Base-by-base conservation (phyloP, 2,797 vertebrate species). In the Columba guinea region DNA sequence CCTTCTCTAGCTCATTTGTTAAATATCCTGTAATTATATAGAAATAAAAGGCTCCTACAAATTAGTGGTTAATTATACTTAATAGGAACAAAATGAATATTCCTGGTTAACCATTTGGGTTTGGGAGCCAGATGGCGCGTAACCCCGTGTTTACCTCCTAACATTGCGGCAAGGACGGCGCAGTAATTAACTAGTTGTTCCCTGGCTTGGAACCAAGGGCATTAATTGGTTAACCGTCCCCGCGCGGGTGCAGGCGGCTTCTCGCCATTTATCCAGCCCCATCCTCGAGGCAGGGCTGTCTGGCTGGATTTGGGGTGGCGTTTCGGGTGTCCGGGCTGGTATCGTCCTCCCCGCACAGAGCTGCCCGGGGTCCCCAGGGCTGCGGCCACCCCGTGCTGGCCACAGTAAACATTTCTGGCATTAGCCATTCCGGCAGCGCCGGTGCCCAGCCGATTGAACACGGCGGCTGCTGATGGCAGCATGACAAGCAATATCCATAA, bases 81-180 rank as follows among this genome's bases (percentile, higher is more conserved):
- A 98, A 97, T 97, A 97, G 97, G 96, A 97, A 95, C 96, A 97
- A 97, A 98, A 97, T 97, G 96, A 97, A 97, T 95, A 95, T 96
- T 97, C 96, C 96, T 96, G 97, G 96, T 97, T 98, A 97, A 97
- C 96, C 95, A 15, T 94, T 97, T 92, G 73, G 89, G 96, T 95
- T 95, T 91, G 93, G 96, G 95, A 97, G 97, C 91, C 97, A 96
- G 97, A 97, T 96, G 91, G 93, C 91, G 60, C 8, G 49, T 41
- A 84, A 95, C 94, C 96, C 94, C 35, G 14, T 62, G 96, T 75
- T 97, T 96, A 75, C 96, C 95, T 94, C 89, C 78, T 94, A 87
- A 93, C 94, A 30, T 84, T 59, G 79, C 23, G 16, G 69, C 78
- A 67, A 80, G 67, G 90, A 84, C 92, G 30, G 78, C 1, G n/a